A percentile compares a stretch with the other conserved stretches of the same genome.
These are phyloP conservation scores for Rhea americana DNA, from an alignment of 2,113 vertebrate genomes.

Conservation along the genomic window DNA sequence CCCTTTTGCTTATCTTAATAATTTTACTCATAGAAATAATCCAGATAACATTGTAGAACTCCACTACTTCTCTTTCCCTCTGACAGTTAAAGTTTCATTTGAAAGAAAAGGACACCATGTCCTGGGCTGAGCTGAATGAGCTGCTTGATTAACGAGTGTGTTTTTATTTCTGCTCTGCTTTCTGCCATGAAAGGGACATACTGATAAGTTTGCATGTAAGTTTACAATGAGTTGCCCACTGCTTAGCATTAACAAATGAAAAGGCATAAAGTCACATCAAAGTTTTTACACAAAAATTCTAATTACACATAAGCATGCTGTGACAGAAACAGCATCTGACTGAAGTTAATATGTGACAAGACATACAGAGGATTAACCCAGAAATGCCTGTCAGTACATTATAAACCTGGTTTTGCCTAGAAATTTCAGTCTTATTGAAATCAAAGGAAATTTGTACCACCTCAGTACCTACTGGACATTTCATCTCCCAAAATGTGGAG, in stretches of 20 bases:
- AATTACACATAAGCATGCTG: not conserved
- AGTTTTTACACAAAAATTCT: not conserved
- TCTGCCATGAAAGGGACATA: constrained; percentile 39
- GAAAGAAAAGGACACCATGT: constrained; percentile 27
- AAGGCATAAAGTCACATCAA: not conserved
- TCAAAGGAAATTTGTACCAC: not conserved
- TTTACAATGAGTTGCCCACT: constrained; percentile 7
- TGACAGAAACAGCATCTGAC: not conserved
- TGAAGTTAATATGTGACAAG: not conserved
- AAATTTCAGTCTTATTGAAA: not conserved
- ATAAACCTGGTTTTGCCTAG: not conserved
- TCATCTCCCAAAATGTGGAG: not conserved
- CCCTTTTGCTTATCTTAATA: constrained; percentile 48
- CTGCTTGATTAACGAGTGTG: constrained; percentile 26
- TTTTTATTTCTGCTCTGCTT: constrained; percentile 27
- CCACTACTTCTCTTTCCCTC: not conserved
- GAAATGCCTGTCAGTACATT: not conserved
- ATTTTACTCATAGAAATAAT: constrained; percentile 24
- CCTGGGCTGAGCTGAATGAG: not conserved
- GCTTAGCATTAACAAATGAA: not conserved
- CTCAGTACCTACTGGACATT: not conserved
- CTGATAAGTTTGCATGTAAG: constrained; percentile 11
- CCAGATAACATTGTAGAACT: not conserved
- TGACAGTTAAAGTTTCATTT: constrained; percentile 39
- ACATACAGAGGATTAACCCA: not conserved